These are phyloP conservation scores for Watsonalla cultraria DNA, from an alignment of 2,888 invertebrate species.

Conservation along the genomic window DNA sequence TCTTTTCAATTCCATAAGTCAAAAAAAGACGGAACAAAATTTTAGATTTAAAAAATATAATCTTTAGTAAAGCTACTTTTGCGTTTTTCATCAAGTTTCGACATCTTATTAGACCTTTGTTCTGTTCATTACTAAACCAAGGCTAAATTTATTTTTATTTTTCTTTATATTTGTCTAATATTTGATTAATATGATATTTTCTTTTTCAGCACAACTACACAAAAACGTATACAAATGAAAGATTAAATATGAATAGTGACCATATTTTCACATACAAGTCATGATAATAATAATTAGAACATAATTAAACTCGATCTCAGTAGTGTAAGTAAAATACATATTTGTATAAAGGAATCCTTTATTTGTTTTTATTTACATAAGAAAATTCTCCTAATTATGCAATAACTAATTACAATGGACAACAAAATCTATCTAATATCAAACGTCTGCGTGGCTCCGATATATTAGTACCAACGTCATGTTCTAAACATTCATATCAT, in stretches of 20 bases:
- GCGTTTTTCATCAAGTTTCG: too few species aligned
- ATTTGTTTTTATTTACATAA: constrained; percentile 74
- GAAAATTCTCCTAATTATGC: constrained; percentile 73
- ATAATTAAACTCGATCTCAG: not conserved
- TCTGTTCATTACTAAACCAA: too few species aligned
- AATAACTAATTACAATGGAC: constrained; percentile 72
- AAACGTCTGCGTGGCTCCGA: constrained; percentile 54
- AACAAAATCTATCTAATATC: constrained; percentile 72
- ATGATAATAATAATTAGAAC: not conserved
- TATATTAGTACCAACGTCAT: constrained; percentile 17
- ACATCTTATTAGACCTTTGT: too few species aligned
- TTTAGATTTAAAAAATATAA: too few species aligned
- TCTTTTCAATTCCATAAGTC: too few species aligned
- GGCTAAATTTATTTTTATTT: not conserved
- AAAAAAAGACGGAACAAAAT: too few species aligned
- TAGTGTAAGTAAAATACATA: constrained; percentile 35
- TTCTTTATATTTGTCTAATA: not conserved
- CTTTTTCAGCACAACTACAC: constrained; percentile 34
- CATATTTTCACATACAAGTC: constrained; percentile 27
- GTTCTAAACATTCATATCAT: constrained; percentile 12
- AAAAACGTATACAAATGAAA: constrained; percentile 20
- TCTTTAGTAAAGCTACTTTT: too few species aligned
- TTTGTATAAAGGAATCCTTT: constrained; percentile 67
- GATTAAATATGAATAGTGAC: constrained; percentile 25
- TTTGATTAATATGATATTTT: not conserved